Evolutionary conservation across 1,140 invertebrate species (phyloP), one percentile per base, ranked within the genome.

Genomic region (Stenopsyche tienmushanensis): DNA sequence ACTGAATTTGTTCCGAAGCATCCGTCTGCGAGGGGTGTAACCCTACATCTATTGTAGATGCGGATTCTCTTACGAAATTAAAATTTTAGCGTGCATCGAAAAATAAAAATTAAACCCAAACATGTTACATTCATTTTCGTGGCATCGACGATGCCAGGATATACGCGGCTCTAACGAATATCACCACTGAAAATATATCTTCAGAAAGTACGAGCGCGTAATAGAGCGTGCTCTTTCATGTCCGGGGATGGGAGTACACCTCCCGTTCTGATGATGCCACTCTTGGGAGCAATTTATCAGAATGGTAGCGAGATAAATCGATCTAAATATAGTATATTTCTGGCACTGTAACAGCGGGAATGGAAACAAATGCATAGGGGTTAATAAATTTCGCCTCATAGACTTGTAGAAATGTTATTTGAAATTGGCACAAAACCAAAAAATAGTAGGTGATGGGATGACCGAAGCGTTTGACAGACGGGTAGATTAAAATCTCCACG

Each of bases 201-300:
- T n/a, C n/a, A n/a, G n/a, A n/a, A n/a, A n/a, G n/a, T n/a, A n/a
- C n/a, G n/a, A n/a, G n/a, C n/a, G n/a, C n/a, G n/a, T n/a, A n/a
- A n/a, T n/a, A n/a, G n/a, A n/a, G n/a, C n/a, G n/a, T n/a, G n/a
- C n/a, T n/a, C n/a, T n/a, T n/a, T n/a, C n/a, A n/a, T n/a, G n/a
- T n/a, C n/a, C n/a, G n/a, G n/a, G n/a, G n/a, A n/a, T n/a, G 44
- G 17, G 44, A 8, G 44, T 47, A 8, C 20, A 25, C 15, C 25
- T 10, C 10, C 15, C 42, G 5, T 25, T 44, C 24, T 34, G 57
- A 47, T n/a, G 44, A 60, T 23, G 57, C 26, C 24, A 47, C 57
- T 39, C 57, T 26, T 1, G 57, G 57, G 57, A 26, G 21, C 57
- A 21, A 60, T 60, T 26, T 45, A 60, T 60, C 57, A 60, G 24